Evolutionary conservation across 2,797 vertebrate genomes (phyloP).

Genomic region (Coranthus polyacanthus): DNA sequence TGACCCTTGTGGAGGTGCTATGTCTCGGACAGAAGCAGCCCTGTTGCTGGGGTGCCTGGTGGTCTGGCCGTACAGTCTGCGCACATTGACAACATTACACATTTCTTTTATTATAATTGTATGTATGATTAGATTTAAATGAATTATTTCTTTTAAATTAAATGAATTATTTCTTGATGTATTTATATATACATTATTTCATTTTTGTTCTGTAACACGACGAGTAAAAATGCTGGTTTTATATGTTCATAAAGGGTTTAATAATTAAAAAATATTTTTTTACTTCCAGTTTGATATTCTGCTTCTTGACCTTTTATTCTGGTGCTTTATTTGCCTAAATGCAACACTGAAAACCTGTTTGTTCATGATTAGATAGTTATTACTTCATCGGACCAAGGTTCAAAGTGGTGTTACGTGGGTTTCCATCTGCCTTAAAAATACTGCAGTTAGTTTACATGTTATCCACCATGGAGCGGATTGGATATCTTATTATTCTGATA

Average conservation of each 20-base stretch:
- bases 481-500: constrained; percentile 23
- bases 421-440: constrained; percentile 33
- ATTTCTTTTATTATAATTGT: not conserved
- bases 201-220: too few species aligned
- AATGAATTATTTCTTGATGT: too few species aligned
- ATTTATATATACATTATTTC: not conserved
- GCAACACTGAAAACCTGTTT: constrained; percentile 19
- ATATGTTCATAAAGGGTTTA: too few species aligned
- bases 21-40: constrained; percentile 72
- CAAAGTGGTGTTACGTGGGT: constrained; percentile 10
- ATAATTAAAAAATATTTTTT: not conserved
- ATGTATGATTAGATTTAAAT: not conserved
- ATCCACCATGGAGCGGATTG: not conserved
- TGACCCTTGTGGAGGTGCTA: constrained; percentile 78
- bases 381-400: constrained; percentile 10
- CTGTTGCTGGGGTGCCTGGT: constrained; percentile 66
- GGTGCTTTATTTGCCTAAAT: constrained; percentile 9
- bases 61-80: constrained; percentile 50
- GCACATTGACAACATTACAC: constrained; percentile 10
- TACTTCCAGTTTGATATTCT: not conserved
- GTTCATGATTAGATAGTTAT: constrained; percentile 29
- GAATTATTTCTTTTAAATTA: too few species aligned
- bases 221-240: too few species aligned
- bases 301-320: constrained; percentile 15
- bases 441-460: constrained; percentile 9